A percentile compares a stretch with the other conserved stretches of the same genome.
Evolutionary conservation across 2,113 vertebrate species (phyloP).

Genomic region (Phoxinus phoxinus): DNA sequence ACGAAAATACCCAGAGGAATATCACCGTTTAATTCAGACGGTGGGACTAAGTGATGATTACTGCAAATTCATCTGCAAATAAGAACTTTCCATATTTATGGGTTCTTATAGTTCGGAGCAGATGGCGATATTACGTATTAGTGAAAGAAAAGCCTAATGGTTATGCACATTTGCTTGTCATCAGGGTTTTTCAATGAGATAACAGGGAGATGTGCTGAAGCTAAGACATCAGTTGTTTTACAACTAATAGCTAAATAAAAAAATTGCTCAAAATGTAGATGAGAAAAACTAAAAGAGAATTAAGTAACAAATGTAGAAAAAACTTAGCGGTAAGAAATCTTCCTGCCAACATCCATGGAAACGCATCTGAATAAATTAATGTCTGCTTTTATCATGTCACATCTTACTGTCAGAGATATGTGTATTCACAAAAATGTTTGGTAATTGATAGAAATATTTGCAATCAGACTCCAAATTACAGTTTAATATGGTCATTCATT

Average conservation of each 20-base stretch:
- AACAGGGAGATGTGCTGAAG: conserved; percentile 13
- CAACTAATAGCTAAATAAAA: conserved; percentile 32
- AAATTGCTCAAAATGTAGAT: not conserved
- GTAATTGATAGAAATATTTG: not conserved
- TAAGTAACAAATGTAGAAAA: not conserved
- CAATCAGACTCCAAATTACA: not conserved
- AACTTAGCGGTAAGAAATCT: not conserved
- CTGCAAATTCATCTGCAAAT: conserved; percentile 48
- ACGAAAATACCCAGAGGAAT: conserved; percentile 66
- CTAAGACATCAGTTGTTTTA: conserved; percentile 6
- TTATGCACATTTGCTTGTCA: conserved; percentile 27
- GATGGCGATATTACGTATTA: conserved; percentile 52
- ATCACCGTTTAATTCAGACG: conserved; percentile 55
- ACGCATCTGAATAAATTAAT: conserved; percentile 44
- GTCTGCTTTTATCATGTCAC: conserved; percentile 40
- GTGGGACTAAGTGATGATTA: conserved; percentile 52
- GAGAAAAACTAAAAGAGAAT: not conserved
- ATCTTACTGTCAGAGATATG: not conserved
- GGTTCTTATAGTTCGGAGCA: conserved; percentile 46
- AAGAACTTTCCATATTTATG: conserved; percentile 41
- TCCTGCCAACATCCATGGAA: conserved; percentile 35
- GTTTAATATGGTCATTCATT: not conserved
- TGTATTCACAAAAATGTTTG: conserved; percentile 17
- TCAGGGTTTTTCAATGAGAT: conserved; percentile 40
- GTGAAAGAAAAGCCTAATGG: conserved; percentile 48